A percentile compares a stretch with the other conserved stretches of the same genome.
phyloP scores from a whole-genome alignment of 1,140 invertebrate genomes.

The Samia ricini region DNA sequence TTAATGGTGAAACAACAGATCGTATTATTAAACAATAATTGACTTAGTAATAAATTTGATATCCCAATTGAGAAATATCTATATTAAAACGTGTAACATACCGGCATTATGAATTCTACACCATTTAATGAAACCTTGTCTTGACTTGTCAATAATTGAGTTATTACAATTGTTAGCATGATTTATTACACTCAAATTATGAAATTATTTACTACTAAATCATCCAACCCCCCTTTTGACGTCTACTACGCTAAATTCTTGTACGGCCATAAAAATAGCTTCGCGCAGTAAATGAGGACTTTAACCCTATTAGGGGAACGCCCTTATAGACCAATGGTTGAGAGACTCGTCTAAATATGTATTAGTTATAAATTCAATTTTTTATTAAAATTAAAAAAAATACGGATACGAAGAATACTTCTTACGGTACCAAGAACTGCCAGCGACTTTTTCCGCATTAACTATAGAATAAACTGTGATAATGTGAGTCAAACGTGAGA shows the following conservation, averaged over 20 bases:
- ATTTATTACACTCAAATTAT: not conserved
- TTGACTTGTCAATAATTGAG: not conserved
- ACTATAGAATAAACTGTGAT: too few relatives aligned
- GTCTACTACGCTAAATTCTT: not conserved
- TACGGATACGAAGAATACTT: too few relatives aligned
- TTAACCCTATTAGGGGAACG: not conserved
- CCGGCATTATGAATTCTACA: not conserved
- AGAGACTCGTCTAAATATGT: not conserved
- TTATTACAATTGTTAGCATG: not conserved
- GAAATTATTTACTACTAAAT: not conserved
- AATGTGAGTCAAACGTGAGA: too few relatives aligned
- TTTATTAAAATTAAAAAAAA: not conserved
- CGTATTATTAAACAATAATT: too few relatives aligned
- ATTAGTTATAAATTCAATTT: not conserved
- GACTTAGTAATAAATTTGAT: too few relatives aligned
- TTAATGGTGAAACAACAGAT: too few relatives aligned
- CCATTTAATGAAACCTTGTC: not conserved
- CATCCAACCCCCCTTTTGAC: not conserved
- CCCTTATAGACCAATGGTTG: not conserved
- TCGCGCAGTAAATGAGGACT: not conserved
- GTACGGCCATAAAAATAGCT: conserved; percentile 6
- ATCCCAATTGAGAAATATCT: too few relatives aligned
- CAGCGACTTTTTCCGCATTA: too few relatives aligned
- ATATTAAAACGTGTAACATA: not conserved
- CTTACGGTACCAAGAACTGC: too few relatives aligned